phyloP scores from a whole-genome alignment of 1,140 invertebrate species.

The Whitmania pigra region DNA sequence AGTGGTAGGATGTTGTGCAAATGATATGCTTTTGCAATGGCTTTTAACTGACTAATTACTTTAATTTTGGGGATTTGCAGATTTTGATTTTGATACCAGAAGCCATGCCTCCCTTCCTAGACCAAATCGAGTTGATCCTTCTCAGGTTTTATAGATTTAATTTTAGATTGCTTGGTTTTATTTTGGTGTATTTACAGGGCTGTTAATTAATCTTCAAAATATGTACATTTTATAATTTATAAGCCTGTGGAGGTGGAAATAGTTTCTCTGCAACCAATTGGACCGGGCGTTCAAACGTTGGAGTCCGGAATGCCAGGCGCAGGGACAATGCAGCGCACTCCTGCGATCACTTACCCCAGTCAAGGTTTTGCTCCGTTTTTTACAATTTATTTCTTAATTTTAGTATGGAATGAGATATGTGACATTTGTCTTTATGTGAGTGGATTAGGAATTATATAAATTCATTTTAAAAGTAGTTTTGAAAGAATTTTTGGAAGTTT shows the following conservation, averaged over 20 bases:
- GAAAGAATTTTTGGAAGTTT: no score
- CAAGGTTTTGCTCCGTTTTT: not conserved
- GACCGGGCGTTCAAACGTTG: constrained; percentile 37
- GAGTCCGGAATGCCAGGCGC: constrained; percentile 32
- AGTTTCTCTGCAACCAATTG: constrained; percentile 38
- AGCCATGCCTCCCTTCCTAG: constrained; percentile 4
- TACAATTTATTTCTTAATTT: not conserved
- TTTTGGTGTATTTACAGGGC: not conserved
- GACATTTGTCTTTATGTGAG: no score
- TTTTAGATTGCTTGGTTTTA: not conserved
- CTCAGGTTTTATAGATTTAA: not conserved
- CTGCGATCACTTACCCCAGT: constrained; percentile 2
- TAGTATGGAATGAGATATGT: no score
- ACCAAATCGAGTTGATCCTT: not conserved
- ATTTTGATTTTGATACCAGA: constrained; percentile 6
- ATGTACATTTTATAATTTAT: no score
- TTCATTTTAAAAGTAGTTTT: no score
- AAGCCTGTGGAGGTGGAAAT: constrained; percentile 42
- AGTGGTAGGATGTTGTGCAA: not conserved
- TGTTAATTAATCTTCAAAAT: not conserved
- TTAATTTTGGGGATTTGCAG: not conserved
- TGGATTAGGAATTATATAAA: no score
- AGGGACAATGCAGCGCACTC: not conserved
- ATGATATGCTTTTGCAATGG: not conserved
- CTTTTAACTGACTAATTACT: not conserved